Base-by-base conservation (phyloP, 2,888 invertebrate species). In the Spilosoma lubricipeda region DNA sequence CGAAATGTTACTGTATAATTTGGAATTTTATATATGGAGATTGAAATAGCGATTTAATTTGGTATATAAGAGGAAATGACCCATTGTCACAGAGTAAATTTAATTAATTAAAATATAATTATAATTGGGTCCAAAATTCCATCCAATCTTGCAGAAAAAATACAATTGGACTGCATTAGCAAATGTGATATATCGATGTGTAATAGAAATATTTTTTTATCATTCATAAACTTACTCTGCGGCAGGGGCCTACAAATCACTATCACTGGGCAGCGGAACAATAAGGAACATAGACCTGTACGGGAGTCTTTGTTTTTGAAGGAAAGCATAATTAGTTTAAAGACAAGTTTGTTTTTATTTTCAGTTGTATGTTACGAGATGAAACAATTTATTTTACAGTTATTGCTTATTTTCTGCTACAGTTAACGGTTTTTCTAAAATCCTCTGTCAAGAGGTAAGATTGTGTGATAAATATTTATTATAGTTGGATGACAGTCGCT, bases 221-320 rank as follows among this genome's bases (percentile, higher is more conserved):
- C 90, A 87, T 87, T 87, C 90, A 87, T 80, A 85, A 87, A 88
- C 82, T 91, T 92, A 89, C 93, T 94, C 94, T 94, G 94, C 94
- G 94, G 89, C 89, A 88, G 82, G 88, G 90, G 90, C 87, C 86
- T 85, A 74, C 80, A 81, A 65, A 88, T 91, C 91, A 91, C 90
- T 89, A 88, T 84, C 89, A 90, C 87, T 86, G 76, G 77, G 81
- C 85, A 76, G 75, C 64, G 80, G 86, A 86, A 86, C 86, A 77
- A 83, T 80, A 80, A 84, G 88, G 92, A 95, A 95, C 95, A 94
- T 93, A 90, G 95, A 94, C 93, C 91, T 85, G 95, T 95, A 95
- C 95, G 95, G 95, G 95, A 94, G 92, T 94, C 95, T 94, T 91
- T 95, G 95, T 95, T 95, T 95, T 93, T 80, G 79, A 85, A 85